phyloP scores from a whole-genome alignment of 2,797 vertebrate genomes.

The Tragopan temminckii region DNA sequence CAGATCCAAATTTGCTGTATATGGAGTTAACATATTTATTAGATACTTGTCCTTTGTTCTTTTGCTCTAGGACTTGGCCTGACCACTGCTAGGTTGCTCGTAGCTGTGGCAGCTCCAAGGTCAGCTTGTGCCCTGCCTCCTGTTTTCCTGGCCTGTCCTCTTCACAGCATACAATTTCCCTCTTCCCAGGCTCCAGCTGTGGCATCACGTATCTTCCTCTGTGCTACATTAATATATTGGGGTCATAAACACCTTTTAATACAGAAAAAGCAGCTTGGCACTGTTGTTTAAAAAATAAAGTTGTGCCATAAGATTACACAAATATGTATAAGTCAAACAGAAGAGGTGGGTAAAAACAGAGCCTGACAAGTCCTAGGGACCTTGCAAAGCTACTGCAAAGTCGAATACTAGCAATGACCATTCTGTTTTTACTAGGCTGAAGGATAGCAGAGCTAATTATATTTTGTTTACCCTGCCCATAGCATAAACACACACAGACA shows the following conservation, averaged over 20 bases:
- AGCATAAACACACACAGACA: background rate
- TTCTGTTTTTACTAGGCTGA: background rate
- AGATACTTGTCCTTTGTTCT: background rate
- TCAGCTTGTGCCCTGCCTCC: accelerated
- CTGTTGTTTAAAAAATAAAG: background rate
- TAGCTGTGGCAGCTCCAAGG: background rate
- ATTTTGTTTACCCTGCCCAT: background rate
- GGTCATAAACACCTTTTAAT: background rate
- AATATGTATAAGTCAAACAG: background rate
- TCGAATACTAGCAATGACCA: background rate
- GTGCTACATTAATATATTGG: accelerated
- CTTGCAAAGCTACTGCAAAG: background rate
- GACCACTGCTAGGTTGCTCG: background rate
- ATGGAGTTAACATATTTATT: background rate
- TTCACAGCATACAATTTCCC: accelerated
- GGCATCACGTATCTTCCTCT: background rate
- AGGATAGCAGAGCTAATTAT: background rate
- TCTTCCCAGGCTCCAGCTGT: background rate
- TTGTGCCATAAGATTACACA: background rate
- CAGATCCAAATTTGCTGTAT: background rate
- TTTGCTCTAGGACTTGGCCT: background rate
- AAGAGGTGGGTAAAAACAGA: background rate
- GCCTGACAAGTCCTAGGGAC: background rate
- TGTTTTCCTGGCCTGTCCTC: background rate
- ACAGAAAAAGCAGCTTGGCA: background rate